Evolutionary conservation across 2,113 vertebrate genomes (phyloP).

Genomic region (Ophiodon elongatus): DNA sequence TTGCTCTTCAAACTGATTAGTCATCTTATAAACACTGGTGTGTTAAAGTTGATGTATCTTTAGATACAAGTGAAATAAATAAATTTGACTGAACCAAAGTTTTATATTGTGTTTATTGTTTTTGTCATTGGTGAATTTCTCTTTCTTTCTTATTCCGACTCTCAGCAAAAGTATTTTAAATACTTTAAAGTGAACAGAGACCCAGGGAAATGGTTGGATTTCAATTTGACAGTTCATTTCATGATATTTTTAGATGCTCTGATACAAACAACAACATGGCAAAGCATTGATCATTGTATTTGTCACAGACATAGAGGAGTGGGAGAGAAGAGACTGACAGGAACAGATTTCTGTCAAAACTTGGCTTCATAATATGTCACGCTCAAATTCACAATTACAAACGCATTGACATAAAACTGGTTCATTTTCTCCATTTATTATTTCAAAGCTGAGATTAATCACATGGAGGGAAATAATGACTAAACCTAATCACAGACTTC

Average conservation of each 20-base stretch:
- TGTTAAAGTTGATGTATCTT: constrained; percentile 18
- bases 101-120: not conserved
- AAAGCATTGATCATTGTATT: constrained; percentile 68
- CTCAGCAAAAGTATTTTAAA: constrained; percentile 30
- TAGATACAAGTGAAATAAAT: constrained; percentile 8
- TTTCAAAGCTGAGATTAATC: constrained; percentile 82
- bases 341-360: constrained; percentile 74
- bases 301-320: constrained; percentile 54
- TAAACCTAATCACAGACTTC: constrained; percentile 84
- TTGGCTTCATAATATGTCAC: constrained; percentile 62
- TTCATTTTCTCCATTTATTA: constrained; percentile 82
- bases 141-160: constrained; percentile 5
- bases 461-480: constrained; percentile 81
- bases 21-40: constrained; percentile 13
- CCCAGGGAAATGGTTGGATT: constrained; percentile 44
- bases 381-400: constrained; percentile 80
- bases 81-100: constrained; percentile 9
- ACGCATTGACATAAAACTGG: constrained; percentile 69
- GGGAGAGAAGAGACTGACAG: constrained; percentile 58
- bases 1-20: too few relatives aligned
- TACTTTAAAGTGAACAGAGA: constrained; percentile 40
- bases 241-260: constrained; percentile 75
- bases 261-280: constrained; percentile 66
- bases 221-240: constrained; percentile 62
- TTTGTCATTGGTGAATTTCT: not conserved